Evolutionary conservation across 1,140 invertebrate species (phyloP), one percentile per base, ranked within the genome.

Genomic region (Drosophila azteca): DNA sequence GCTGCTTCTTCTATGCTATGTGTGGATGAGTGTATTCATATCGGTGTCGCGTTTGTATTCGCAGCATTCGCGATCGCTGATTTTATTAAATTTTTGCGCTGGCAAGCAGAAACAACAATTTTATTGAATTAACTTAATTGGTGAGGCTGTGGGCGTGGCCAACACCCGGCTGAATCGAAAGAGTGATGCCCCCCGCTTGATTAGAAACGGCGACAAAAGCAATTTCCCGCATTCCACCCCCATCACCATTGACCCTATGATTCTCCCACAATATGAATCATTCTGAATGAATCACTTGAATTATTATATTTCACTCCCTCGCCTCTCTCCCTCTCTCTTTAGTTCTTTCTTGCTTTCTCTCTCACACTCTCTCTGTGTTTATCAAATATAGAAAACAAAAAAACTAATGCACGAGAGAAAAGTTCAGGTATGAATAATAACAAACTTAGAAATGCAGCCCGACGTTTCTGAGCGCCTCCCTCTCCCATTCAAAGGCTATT

Each of bases 171-270:
- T 64, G 76, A 39, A 39, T 39, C 11, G 13, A 39, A 39, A 39
- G 9, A 39, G 35, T 39, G 35, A 39, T 39, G 35, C 35, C 35
- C 35, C 64, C 35, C 64, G 60, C 46, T 67, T 85, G 80, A 84
- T 83, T 83, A 79, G 63, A 79, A 84, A 59, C 80, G 80, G 80
- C 80, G 80, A 83, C 80, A 79, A 76, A 79, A 48, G 44, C 62
- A 75, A 82, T 82, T 83, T 70, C 51, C 50, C 50, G 26, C 45
- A 15, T 8, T 50, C n/a, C 26, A 20, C 9, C 20, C 20, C 13
- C 20, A n/a, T 8, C 29, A n/a, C n/a, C 20, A 43, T 17, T 20
- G 26, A 72, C 31, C 7, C 8, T 8, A 64, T 50, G 43, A 69
- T 11, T 39, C 48, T 20, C 15, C 53, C 41, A 50, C 11, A 31